Conservation (phyloP, 2,888 invertebrate genomes). For the Mimachlamys varia region DNA sequence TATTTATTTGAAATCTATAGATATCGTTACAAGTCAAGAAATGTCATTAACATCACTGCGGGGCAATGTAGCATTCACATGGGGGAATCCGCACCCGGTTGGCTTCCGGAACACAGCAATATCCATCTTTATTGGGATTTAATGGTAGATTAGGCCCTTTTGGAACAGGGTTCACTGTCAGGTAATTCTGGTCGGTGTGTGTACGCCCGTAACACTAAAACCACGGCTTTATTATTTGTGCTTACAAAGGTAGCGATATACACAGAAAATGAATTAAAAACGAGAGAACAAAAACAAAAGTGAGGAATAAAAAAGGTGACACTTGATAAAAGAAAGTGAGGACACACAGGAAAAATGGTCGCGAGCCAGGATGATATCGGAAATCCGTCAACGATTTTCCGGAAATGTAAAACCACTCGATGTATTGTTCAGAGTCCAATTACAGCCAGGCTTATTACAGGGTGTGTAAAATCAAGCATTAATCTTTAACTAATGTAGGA, state of each 20-base stretch:
- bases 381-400: conserved; percentile 47
- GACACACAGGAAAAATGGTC: conserved; percentile 48
- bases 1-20: conserved; percentile 29
- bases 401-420: conserved; percentile 45
- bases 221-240: conserved; percentile 45
- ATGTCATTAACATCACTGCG: conserved; percentile 37
- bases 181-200: conserved; percentile 42
- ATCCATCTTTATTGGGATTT: conserved; percentile 45
- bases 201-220: conserved; percentile 45
- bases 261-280: conserved; percentile 50
- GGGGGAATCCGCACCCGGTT: conserved; percentile 17
- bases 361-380: conserved; percentile 45
- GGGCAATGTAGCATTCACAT: conserved; percentile 43
- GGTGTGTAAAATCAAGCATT: conserved; percentile 52
- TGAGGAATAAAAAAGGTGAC: conserved; percentile 15
- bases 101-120: conserved; percentile 45
- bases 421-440: conserved; percentile 48
- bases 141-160: conserved; percentile 46
- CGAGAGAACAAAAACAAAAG: conserved; percentile 44
- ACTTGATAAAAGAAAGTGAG: conserved; percentile 39
- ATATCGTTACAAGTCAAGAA: conserved; percentile 25
- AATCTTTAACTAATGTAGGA: conserved; percentile 46
- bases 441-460: conserved; percentile 44
- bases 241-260: conserved; percentile 39
- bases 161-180: conserved; percentile 21